Base-by-base conservation (phyloP, 2,888 invertebrate genomes). In the Agrotis clavis region DNA sequence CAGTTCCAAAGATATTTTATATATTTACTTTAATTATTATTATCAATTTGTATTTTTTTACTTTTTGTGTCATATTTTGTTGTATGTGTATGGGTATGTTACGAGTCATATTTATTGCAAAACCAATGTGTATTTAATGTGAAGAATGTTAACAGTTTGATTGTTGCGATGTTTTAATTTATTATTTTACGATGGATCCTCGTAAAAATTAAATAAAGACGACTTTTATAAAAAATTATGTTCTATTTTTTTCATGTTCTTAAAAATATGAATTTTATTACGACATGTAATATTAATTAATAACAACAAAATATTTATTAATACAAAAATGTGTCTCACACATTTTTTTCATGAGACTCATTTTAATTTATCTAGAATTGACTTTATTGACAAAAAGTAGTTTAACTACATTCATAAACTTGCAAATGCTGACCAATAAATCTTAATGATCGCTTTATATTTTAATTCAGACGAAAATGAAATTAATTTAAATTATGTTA, bases 1-100 rank as follows among this genome's bases (percentile, higher is more conserved):
- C 89, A 86, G 91, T 93, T 93, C 96, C 95, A 95, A 96, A 95
- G 95, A 95, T 93, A 92, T 90, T 85, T 88, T 90, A 82, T 81
- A 86, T 74, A 74, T 74, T 69, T 86, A 74, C 68, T 72, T 72
- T 68, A 76, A 66, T 74, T 2, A 25, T 25, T 25, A 66, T 60
- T 74, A 81, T 78, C 61, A 62, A 51, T 67, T 63, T 70, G n/a
- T 11, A 87, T 87, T 71, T 83, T 90, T 87, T n/a, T n/a, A n/a
- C n/a, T n/a, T 45, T 81, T 88, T 87, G 86, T 83, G 77, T 88
- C 87, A 88, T 84, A 88, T 87, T 84, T 88, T 86, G 83, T 87
- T 87, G 81, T 88, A 82, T 77, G 79, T 89, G 89, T 90, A 91
- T 91, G 91, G 92, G 89, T 89, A 89, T 82, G 83, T 88, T 81